Evolutionary conservation across 2,888 invertebrate genomes (phyloP).

Genomic region (Eilema sororculum): DNA sequence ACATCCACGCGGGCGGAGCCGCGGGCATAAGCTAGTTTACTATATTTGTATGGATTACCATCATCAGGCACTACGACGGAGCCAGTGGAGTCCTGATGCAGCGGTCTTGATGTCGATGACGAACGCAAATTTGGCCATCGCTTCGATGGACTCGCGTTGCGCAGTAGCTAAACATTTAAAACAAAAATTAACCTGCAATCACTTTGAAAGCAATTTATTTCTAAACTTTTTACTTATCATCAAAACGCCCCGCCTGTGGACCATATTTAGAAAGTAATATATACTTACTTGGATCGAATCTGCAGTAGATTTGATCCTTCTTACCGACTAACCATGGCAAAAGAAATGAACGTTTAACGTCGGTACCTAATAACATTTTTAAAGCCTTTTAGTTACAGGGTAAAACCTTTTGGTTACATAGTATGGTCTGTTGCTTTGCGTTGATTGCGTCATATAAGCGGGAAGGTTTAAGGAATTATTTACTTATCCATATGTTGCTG

Average conservation of each 20-base stretch:
- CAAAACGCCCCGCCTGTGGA: not conserved
- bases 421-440: too few relatives aligned
- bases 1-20: too few relatives aligned
- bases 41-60: conserved; percentile 56
- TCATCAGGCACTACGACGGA: conserved; percentile 85
- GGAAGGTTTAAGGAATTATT: not conserved
- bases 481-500: not conserved
- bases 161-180: conserved; percentile 85
- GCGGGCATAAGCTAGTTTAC: too few relatives aligned
- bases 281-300: not conserved
- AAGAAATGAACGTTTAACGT: not conserved
- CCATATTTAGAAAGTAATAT: not conserved
- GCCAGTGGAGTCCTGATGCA: conserved; percentile 88
- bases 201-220: too few relatives aligned
- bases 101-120: conserved; percentile 58
- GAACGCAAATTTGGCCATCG: conserved; percentile 69
- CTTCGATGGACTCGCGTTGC: conserved; percentile 84
- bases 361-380: not conserved
- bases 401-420: too few relatives aligned
- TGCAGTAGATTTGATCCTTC: not conserved
- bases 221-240: not conserved
- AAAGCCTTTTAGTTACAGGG: too few relatives aligned
- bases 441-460: not conserved
- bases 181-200: conserved; percentile 18
- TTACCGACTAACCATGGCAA: not conserved